Conservation (phyloP, 2,797 vertebrate species). For the Acanthiza pusilla region DNA sequence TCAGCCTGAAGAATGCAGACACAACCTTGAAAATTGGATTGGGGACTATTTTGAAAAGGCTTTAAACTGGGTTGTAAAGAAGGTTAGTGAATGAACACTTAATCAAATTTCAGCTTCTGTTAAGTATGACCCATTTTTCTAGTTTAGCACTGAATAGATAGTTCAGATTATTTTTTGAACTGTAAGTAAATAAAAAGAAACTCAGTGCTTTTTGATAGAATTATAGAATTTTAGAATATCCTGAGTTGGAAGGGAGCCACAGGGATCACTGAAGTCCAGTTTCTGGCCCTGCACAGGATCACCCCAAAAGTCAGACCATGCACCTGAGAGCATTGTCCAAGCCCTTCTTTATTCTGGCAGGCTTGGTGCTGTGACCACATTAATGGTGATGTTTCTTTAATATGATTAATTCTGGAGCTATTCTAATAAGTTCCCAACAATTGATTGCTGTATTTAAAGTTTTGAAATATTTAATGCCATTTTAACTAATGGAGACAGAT, state of each 20-base stretch:
- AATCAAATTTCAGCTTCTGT: not conserved
- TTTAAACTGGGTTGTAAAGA: slow-evolving; percentile 91
- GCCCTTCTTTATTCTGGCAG: not conserved
- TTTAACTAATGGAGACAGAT: not conserved
- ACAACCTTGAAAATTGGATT: slow-evolving; percentile 90
- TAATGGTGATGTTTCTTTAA: not conserved
- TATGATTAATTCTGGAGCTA: not conserved
- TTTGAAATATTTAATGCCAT: not conserved
- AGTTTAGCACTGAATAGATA: not conserved
- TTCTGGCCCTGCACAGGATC: not conserved
- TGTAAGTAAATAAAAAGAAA: not conserved
- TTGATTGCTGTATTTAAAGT: not conserved
- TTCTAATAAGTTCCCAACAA: not conserved
- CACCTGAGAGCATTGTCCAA: not conserved
- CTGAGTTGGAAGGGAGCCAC: not conserved
- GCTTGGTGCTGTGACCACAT: not conserved
- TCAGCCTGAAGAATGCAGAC: slow-evolving; percentile 81
- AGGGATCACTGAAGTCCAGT: rapidly evolving
- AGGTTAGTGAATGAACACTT: slow-evolving; percentile 73
- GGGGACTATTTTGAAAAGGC: slow-evolving; percentile 90
- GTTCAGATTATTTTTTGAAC: not conserved
- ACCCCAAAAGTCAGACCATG: not conserved
- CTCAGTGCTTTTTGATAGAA: not conserved
- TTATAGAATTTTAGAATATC: not conserved
- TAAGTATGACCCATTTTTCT: not conserved